Conservation (phyloP, 2,888 invertebrate genomes). For the Siphlonurus alternatus region DNA sequence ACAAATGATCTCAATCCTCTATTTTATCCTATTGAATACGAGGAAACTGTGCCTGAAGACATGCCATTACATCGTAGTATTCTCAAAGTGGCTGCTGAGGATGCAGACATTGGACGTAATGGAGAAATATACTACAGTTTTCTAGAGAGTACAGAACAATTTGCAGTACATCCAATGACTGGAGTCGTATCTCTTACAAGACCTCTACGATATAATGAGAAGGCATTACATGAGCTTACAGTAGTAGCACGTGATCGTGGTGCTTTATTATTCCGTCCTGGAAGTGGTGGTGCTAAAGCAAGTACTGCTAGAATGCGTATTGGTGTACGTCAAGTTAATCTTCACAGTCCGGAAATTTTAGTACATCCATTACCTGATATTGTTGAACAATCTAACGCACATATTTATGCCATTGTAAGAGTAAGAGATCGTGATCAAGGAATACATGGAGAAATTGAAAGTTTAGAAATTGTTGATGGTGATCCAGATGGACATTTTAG, state of each 20-base stretch:
- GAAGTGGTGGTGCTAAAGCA: slow-evolving; percentile 28
- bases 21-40: slow-evolving; percentile 80
- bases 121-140: slow-evolving; percentile 96
- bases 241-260: slow-evolving; percentile 81
- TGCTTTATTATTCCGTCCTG: slow-evolving; percentile 32
- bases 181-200: slow-evolving; percentile 74
- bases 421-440: slow-evolving; percentile 72
- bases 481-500: slow-evolving; percentile 81
- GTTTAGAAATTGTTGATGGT: slow-evolving; percentile 71
- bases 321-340: slow-evolving; percentile 64
- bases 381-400: slow-evolving; percentile 61
- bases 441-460: slow-evolving; percentile 65
- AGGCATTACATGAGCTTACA: slow-evolving; percentile 50
- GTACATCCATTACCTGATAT: slow-evolving; percentile 65
- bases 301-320: slow-evolving; percentile 64
- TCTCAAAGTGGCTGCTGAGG: slow-evolving; percentile 68
- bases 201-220: slow-evolving; percentile 52
- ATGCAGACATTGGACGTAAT: slow-evolving; percentile 90
- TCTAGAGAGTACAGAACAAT: slow-evolving; percentile 59
- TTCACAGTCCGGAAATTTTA: slow-evolving; percentile 68
- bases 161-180: slow-evolving; percentile 84
- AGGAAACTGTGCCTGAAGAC: slow-evolving; percentile 74
- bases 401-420: slow-evolving; percentile 77
- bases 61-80: slow-evolving; percentile 69
- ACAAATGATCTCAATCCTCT: slow-evolving; percentile 86